Conservation (phyloP, 2,113 vertebrate species). For the Perca schrenkii region DNA sequence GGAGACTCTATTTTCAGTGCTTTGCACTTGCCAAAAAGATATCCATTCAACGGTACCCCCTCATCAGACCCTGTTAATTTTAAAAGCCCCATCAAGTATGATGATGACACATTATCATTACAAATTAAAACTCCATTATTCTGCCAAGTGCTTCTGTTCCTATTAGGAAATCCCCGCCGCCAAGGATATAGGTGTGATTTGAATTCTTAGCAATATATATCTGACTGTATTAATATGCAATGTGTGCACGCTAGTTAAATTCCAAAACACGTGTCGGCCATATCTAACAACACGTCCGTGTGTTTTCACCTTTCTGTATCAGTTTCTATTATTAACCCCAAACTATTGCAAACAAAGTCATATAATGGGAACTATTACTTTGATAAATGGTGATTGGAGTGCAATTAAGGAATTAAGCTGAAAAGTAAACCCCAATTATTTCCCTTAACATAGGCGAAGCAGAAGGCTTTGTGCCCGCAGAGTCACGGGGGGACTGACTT, state of each 20-base stretch:
- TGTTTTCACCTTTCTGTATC: constrained; percentile 26
- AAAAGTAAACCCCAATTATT: constrained; percentile 42
- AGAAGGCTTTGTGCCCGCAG: constrained; percentile 16
- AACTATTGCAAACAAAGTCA: constrained; percentile 3
- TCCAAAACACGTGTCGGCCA: background rate
- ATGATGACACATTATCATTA: constrained; percentile 20
- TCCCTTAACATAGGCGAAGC: constrained; percentile 26
- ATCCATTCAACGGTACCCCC: constrained; percentile 5
- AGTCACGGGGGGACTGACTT: constrained; percentile 35
- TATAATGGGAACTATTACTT: constrained; percentile 25
- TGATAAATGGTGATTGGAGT: constrained; percentile 34
- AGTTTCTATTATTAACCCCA: constrained; percentile 10
- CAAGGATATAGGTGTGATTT: background rate
- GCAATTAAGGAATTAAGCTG: constrained; percentile 39
- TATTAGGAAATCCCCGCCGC: constrained; percentile 1
- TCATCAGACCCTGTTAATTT: constrained; percentile 16
- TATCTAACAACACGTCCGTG: background rate
- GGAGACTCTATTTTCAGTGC: constrained; percentile 8
- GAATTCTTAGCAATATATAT: background rate
- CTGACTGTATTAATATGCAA: background rate
- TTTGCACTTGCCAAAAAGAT: constrained; percentile 17
- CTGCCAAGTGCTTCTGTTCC: constrained; percentile 15
- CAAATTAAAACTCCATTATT: constrained; percentile 28
- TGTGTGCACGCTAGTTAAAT: background rate
- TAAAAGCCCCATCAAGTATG: constrained; percentile 28